These are phyloP conservation scores for Petrolisthes manimaculis DNA, from an alignment of 2,888 invertebrate species.

Conservation along the genomic window DNA sequence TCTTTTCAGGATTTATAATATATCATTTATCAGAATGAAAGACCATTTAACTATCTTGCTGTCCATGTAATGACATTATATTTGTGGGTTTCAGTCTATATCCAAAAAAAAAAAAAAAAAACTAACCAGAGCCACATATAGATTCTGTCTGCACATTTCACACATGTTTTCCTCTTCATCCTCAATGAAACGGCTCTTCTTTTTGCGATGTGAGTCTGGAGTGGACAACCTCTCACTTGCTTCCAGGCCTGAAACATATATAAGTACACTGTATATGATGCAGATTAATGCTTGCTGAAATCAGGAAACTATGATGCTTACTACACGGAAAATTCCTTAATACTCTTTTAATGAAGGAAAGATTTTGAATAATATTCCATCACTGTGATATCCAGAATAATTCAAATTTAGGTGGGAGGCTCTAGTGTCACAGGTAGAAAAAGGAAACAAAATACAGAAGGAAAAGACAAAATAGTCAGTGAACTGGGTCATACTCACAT, in stretches of 20 bases:
- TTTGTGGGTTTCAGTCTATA: too few species aligned
- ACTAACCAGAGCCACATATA: constrained; percentile 60
- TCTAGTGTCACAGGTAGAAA: too few species aligned
- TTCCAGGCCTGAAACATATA: constrained; percentile 41
- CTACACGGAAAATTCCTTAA: background rate
- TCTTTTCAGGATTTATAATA: too few species aligned
- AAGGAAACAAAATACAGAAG: too few species aligned
- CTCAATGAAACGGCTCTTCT: constrained; percentile 60
- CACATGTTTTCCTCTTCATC: constrained; percentile 63
- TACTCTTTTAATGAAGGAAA: background rate
- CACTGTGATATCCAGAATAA: too few species aligned
- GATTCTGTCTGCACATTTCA: constrained; percentile 61
- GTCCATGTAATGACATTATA: too few species aligned
- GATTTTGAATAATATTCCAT: too few species aligned
- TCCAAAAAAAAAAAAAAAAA: background rate
- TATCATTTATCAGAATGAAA: too few species aligned
- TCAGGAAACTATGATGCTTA: constrained; percentile 2
- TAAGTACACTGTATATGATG: background rate
- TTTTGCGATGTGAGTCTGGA: constrained; percentile 59
- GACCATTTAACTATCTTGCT: too few species aligned
- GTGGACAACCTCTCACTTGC: constrained; percentile 57
- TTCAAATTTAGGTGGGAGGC: too few species aligned
- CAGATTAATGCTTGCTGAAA: background rate
- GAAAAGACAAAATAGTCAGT: too few species aligned
- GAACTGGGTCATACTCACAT: too few species aligned